These are phyloP conservation scores for Girardia tigrina DNA, from an alignment of 2,888 invertebrate genomes.

Conservation along the genomic window DNA sequence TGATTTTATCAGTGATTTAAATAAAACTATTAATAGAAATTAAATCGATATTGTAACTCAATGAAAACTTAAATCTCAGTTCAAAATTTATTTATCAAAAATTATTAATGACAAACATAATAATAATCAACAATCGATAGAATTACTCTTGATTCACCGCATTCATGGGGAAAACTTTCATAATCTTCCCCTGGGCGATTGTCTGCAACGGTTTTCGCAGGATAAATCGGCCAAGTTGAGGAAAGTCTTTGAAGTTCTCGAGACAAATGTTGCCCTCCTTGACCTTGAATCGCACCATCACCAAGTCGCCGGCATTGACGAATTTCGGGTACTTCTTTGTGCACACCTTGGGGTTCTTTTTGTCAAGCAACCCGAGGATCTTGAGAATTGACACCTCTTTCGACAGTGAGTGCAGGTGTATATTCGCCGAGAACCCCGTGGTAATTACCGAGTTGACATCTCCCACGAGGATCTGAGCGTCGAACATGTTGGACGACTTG, in stretches of 20 bases:
- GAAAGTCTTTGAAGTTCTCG: constrained; percentile 93
- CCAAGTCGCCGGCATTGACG: neutral
- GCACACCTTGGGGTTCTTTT: constrained; percentile 9
- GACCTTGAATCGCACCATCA: constrained; percentile 52
- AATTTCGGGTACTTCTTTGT: neutral
- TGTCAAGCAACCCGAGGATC: neutral
- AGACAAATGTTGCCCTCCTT: constrained; percentile 82
- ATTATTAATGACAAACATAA: no score
- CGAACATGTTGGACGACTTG: constrained; percentile 51
- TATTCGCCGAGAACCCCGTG: constrained; percentile 93
- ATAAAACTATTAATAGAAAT: no score
- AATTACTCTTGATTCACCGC: neutral
- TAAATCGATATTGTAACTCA: no score
- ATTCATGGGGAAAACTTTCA: constrained; percentile 59
- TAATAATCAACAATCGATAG: no score
- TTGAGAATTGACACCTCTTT: neutral
- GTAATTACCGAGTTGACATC: constrained; percentile 99
- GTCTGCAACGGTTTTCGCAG: constrained; percentile 95
- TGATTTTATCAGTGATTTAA: no score
- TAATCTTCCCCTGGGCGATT: constrained; percentile 96
- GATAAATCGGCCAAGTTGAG: constrained; percentile 97
- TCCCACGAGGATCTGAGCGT: constrained; percentile 68
- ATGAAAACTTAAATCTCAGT: no score
- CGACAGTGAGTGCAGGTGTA: constrained; percentile 69
- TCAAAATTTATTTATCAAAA: no score